Conservation (phyloP, 1,140 invertebrate genomes). For the roundworm (Caenorhabditis elegans) region DNA sequence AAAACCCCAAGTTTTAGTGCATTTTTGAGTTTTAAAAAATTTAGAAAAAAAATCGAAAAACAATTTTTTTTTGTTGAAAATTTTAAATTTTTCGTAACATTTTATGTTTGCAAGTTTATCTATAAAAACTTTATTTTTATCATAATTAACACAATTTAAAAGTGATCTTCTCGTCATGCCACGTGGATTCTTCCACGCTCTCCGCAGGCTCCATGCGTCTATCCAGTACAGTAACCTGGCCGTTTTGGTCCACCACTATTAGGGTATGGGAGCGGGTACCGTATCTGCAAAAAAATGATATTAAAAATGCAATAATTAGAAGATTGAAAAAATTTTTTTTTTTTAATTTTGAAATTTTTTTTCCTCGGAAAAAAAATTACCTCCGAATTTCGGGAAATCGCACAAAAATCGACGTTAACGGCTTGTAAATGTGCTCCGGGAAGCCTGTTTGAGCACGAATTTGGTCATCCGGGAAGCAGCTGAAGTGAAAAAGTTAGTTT, state of each 20-base stretch:
- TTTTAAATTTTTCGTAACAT: too few relatives aligned
- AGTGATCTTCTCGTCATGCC: background rate
- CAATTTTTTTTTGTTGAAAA: too few relatives aligned
- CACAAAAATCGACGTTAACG: conserved; percentile 50
- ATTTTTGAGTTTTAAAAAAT: too few relatives aligned
- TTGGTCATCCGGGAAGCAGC: conserved; percentile 41
- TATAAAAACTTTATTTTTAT: too few relatives aligned
- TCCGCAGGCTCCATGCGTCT: conserved; percentile 39
- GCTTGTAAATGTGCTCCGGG: conserved; percentile 38
- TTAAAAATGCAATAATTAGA: too few relatives aligned
- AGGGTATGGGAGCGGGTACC: conserved; percentile 49
- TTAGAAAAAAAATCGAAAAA: too few relatives aligned
- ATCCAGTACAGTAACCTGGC: conserved; percentile 50
- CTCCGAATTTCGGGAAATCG: background rate
- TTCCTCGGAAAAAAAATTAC: background rate
- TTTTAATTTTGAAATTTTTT: background rate
- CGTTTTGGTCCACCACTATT: conserved; percentile 50
- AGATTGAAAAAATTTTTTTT: background rate
- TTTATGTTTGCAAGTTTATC: too few relatives aligned
- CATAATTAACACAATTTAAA: conserved; percentile 1
- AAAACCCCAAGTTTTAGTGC: too few relatives aligned
- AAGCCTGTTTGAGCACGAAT: conserved; percentile 48
- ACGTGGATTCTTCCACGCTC: background rate
- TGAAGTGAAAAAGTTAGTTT: background rate
- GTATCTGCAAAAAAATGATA: background rate